Evolutionary conservation across 1,140 invertebrate genomes (phyloP), one percentile per base, ranked within the genome.

Genomic region (Trachelipus rathkii): DNA sequence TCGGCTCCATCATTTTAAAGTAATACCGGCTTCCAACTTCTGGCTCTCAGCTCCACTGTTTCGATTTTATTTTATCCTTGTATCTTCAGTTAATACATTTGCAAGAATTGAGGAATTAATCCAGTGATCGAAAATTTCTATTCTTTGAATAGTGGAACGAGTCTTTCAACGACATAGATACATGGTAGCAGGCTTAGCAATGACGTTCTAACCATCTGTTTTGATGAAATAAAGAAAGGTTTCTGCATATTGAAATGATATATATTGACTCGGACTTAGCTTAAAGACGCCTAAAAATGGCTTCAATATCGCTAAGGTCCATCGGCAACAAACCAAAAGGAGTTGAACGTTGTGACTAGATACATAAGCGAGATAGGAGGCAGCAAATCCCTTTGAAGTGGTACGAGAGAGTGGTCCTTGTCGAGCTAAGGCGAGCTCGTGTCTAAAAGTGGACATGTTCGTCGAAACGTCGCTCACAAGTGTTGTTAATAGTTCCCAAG

Each of bases 391-490:
- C 50, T 19, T 60, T 13, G 50, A 60, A 19, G 50, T 15, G 50
- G 50, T 19, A 15, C 11, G n/a, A n/a, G n/a, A 60, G 50, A 60
- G 50, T 60, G 50, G 50, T 60, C 50, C 50, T 72, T 87, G 85
- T 45, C 87, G 84, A 9, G 88, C 86, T 23, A 89, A 88, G 7
- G 71, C 67, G 4, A 13, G 82, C 76, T 44, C 91, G 85, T 13
- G n/a, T 87, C 88, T 1, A 92, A 85, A 44, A 94, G 84, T 0
- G 93, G 93, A 83, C 93, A 95, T 23, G 93, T 86, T n/a, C 0
- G 91, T 92, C 1, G 92, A 89, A 11, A 94, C 89, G 76, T 93
- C 91, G 0, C 92, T 91, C 10, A 94, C 91, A 86, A 94, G 88
- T 44, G 89, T 81, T 6, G 79, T 80, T 67, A 83, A 82, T 44